phyloP scores from a whole-genome alignment of 92 coral and sea anemone genomes.

The Parazoanthus swiftii region DNA sequence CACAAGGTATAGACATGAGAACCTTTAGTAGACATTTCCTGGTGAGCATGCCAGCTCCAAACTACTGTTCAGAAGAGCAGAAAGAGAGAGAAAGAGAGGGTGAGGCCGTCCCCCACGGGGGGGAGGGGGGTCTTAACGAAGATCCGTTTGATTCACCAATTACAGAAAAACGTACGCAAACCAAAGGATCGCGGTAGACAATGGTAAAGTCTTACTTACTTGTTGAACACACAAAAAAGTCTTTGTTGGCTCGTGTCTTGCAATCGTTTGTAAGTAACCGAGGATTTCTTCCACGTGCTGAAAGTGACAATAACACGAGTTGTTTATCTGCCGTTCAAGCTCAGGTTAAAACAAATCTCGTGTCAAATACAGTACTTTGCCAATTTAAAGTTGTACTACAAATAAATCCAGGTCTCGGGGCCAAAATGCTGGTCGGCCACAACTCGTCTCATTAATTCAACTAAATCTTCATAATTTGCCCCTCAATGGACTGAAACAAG shows the following conservation, averaged over 20 bases:
- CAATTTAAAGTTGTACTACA: not conserved
- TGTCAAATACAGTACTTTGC: not conserved
- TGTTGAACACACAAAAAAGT: slow-evolving; percentile 92
- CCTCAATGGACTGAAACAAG: too few relatives aligned
- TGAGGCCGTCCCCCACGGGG: too few relatives aligned
- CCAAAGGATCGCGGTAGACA: not conserved
- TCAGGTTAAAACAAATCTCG: not conserved
- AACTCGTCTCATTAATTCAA: too few relatives aligned
- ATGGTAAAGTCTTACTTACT: slow-evolving; percentile 49
- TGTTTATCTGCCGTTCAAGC: not conserved
- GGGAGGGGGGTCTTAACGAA: too few relatives aligned
- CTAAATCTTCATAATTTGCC: too few relatives aligned
- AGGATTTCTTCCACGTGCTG: slow-evolving; percentile 99
- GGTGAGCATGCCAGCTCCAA: too few relatives aligned
- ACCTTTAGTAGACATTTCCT: too few relatives aligned
- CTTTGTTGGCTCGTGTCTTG: slow-evolving; percentile 78
- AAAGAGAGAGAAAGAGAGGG: too few relatives aligned
- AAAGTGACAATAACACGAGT: slow-evolving; percentile 16
- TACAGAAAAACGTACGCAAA: not conserved
- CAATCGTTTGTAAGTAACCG: slow-evolving; percentile 85
- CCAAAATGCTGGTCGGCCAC: too few relatives aligned
- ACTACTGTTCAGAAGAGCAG: too few relatives aligned
- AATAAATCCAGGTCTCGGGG: not conserved
- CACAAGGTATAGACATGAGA: too few relatives aligned
- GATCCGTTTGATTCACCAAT: too few relatives aligned